phyloP scores from a whole-genome alignment of 2,888 invertebrate species.

The Ophion obscuratus region DNA sequence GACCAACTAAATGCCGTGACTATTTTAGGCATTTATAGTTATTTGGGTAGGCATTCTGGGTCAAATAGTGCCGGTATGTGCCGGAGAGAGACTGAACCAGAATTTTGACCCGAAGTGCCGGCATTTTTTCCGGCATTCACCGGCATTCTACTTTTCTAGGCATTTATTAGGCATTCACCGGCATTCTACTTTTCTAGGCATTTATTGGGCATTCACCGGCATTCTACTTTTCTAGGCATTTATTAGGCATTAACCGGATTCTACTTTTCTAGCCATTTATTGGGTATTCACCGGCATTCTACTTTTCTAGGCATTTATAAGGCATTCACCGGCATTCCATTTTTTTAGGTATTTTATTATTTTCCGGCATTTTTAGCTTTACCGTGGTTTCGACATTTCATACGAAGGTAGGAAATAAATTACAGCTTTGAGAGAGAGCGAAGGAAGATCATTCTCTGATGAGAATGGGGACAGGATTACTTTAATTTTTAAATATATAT shows the following conservation, averaged over 20 bases:
- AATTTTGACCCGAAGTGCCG: slow-evolving; percentile 10
- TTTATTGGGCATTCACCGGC: too few relatives aligned
- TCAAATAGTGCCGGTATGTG: slow-evolving; percentile 30
- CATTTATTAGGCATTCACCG: too few relatives aligned
- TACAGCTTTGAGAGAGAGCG: background rate
- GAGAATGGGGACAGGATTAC: too few relatives aligned
- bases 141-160: slow-evolving; percentile 22
- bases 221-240: too few relatives aligned
- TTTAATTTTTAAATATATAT: background rate
- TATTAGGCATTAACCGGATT: background rate
- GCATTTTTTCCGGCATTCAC: slow-evolving; percentile 13
- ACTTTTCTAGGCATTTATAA: too few relatives aligned
- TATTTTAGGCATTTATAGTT: slow-evolving; percentile 11
- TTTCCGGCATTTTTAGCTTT: background rate
- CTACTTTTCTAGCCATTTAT: background rate
- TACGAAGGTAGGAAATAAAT: too few relatives aligned
- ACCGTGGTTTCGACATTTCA: background rate
- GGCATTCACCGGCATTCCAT: too few relatives aligned
- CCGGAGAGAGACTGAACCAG: background rate
- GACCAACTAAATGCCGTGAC: slow-evolving; percentile 3
- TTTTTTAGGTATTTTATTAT: background rate
- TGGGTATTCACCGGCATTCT: too few relatives aligned
- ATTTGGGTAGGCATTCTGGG: slow-evolving; percentile 16
- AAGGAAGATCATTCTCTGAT: too few relatives aligned
- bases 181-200: too few relatives aligned